Evolutionary conservation across 2,113 vertebrate genomes (phyloP).

Genomic region (Campylorhamphus procurvoides): DNA sequence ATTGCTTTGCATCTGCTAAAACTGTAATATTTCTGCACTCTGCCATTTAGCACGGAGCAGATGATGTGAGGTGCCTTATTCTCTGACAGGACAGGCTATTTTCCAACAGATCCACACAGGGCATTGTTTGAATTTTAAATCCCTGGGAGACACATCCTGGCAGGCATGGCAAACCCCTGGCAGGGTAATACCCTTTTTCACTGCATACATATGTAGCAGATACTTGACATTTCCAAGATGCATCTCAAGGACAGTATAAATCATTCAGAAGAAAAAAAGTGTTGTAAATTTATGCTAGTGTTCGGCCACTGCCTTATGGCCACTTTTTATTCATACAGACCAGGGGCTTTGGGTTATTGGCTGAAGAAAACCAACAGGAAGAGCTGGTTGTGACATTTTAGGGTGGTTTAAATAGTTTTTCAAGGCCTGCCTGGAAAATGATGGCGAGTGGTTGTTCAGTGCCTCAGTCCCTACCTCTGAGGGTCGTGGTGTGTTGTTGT

Average conservation of each 20-base stretch:
- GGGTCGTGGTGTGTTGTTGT: not conserved
- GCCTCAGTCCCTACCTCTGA: not conserved
- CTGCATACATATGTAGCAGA: constrained; percentile 13
- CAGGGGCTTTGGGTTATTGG: not conserved
- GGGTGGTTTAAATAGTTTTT: not conserved
- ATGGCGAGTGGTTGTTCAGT: not conserved
- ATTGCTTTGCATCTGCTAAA: not conserved
- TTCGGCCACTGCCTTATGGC: not conserved
- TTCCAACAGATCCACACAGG: not conserved
- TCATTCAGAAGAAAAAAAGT: not conserved
- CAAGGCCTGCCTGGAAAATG: not conserved
- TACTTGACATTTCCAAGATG: constrained; percentile 32
- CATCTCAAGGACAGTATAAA: constrained; percentile 31
- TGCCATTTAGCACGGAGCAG: not conserved
- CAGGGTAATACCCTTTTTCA: not conserved
- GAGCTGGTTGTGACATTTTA: not conserved
- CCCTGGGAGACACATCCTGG: not conserved
- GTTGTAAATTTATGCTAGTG: constrained; percentile 4
- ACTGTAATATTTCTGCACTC: not conserved
- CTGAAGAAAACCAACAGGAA: not conserved
- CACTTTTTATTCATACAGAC: not conserved
- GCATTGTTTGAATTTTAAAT: not conserved
- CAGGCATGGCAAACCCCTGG: constrained; percentile 15
- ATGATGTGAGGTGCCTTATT: not conserved
- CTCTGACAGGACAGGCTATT: not conserved